These are phyloP conservation scores for Zaprionus bogoriensis DNA, from an alignment of 2,888 invertebrate species.

Conservation along the genomic window DNA sequence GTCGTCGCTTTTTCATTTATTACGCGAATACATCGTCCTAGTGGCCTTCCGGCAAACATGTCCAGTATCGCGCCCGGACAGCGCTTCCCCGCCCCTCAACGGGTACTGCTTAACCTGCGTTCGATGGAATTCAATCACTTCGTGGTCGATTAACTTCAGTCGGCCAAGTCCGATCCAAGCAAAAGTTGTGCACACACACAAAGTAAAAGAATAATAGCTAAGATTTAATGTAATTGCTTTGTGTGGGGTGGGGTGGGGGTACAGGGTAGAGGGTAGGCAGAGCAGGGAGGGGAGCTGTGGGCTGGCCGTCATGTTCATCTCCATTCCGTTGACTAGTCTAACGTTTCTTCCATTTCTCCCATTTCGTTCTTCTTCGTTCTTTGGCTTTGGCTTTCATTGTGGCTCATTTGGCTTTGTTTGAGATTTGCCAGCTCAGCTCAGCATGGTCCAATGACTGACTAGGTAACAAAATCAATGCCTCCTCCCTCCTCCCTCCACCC, in stretches of 20 bases:
- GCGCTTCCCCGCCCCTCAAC: neutral
- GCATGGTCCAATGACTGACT: conserved; percentile 19
- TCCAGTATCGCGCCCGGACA: neutral
- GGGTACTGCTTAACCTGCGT: conserved; percentile 58
- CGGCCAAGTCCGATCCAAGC: conserved; percentile 44
- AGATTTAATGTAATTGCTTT: conserved; percentile 76
- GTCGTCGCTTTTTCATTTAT: conserved; percentile 70
- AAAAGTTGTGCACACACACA: conserved; percentile 50
- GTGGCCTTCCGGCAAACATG: no score
- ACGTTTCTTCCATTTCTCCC: conserved; percentile 24
- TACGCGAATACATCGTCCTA: conserved; percentile 37
- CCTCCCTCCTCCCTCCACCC: conserved; percentile 14
- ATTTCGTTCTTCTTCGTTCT: conserved; percentile 27
- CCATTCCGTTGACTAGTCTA: conserved; percentile 65
- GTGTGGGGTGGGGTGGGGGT: conserved; percentile 34
- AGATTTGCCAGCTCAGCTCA: conserved; percentile 65
- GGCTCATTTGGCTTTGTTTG: conserved; percentile 67
- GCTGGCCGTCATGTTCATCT: conserved; percentile 59
- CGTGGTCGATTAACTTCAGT: conserved; percentile 77
- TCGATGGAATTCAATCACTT: conserved; percentile 79
- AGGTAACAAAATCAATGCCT: conserved; percentile 54
- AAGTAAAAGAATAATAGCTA: conserved; percentile 75
- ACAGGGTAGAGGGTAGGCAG: conserved; percentile 7
- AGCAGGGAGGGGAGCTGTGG: conserved; percentile 4
- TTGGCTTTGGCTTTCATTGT: conserved; percentile 64